Base-by-base conservation (phyloP, 1,140 invertebrate species). In the Kradibia gibbosae region DNA sequence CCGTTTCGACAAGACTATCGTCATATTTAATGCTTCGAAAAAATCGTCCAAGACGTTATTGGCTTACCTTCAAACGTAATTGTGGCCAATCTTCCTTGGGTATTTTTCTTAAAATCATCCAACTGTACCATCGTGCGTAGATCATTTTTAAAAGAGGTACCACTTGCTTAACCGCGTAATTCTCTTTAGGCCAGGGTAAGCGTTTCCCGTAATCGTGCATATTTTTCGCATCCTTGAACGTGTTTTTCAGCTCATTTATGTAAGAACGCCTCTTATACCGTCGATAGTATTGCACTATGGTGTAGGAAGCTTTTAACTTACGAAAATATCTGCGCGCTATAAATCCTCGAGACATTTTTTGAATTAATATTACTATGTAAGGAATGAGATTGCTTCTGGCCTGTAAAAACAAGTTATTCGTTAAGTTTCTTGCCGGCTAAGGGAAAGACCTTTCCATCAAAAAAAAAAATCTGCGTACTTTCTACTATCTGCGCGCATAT, bases 261-360 rank as follows among this genome's bases (percentile, higher is more conserved):
- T 98, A 99, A 50, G 93, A 91, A 13, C 96, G 93, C 88, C 95
- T 91, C 89, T 98, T 98, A 91, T 98, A 98, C 48, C 93, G 93
- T 80, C 96, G 93, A 92, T 98, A 99, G n/a, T 95, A 93, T 55
- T 93, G 92, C 90, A 96, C 95, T 85, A 99, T 98, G 50, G 92
- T 86, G 65, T 96, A 90, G 0, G 96, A 95, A 0, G 98, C 98
- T 88, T 94, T 94, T 93, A 99, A 95, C 89, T 95, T 94, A 86
- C 95, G 95, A 89, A 96, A 98, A 67, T 94, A 93, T 86, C 93
- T 93, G 17, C 98, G 91, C 3, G 96, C 97, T 34, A 97, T 88
- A 57, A 93, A 93, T 75, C 97, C 98, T 84, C 98, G 93, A 94
- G 97, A 98, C 89, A 97, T 95, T 92, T 99, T 99, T 92, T 99